Evolutionary conservation across 1,140 invertebrate genomes (phyloP).

Genomic region (Forficula auricularia): DNA sequence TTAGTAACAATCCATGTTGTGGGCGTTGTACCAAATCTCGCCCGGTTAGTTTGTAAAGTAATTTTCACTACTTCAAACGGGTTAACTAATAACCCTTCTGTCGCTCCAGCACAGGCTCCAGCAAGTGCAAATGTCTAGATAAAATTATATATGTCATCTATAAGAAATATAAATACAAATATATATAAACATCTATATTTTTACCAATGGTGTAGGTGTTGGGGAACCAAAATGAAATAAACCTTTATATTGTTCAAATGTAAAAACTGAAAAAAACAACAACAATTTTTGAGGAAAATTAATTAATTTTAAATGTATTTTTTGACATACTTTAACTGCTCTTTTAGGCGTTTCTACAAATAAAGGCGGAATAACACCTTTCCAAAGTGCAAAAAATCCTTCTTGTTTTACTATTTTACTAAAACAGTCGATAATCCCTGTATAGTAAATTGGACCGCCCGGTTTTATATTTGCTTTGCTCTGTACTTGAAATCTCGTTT

Average conservation of each 20-base stretch:
- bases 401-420: conserved; percentile 72
- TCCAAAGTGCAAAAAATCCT: conserved; percentile 68
- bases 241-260: conserved; percentile 82
- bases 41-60: conserved; percentile 51
- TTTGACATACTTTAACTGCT: conserved; percentile 69
- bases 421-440: conserved; percentile 70
- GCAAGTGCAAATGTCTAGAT: conserved; percentile 67
- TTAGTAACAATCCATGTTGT: conserved; percentile 61
- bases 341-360: conserved; percentile 88
- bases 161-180: background rate
- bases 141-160: conserved; percentile 7
- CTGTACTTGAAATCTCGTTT: conserved; percentile 73
- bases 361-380: conserved; percentile 81
- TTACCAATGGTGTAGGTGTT: conserved; percentile 51
- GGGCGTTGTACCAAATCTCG: conserved; percentile 32
- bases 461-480: conserved; percentile 23
- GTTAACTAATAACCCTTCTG: conserved; percentile 78
- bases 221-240: conserved; percentile 59
- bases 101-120: conserved; percentile 67
- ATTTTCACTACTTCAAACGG: conserved; percentile 93
- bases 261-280: conserved; percentile 47
- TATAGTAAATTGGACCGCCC: conserved; percentile 34
- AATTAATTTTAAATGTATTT: background rate
- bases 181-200: conserved; percentile 6
- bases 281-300: background rate